A percentile compares a stretch with the other conserved stretches of the same genome.
Conservation (phyloP, 2,113 vertebrate species). For the Eleginops maclovinus region DNA sequence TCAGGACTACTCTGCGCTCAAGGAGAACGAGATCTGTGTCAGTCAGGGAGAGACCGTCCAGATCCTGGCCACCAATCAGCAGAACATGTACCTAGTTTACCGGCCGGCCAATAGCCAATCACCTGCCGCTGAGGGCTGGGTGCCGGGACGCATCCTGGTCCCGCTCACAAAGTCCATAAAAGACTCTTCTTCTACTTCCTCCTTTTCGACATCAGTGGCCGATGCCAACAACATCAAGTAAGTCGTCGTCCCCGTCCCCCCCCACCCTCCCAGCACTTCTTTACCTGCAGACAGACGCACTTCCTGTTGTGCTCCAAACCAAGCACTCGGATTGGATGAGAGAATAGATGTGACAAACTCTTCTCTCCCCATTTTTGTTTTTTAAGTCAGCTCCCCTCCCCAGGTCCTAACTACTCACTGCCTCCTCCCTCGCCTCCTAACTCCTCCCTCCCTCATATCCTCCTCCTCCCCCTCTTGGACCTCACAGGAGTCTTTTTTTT, state of each 20-base stretch:
- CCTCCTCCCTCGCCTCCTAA: conserved; percentile 29
- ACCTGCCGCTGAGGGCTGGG: conserved; percentile 97
- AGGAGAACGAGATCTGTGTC: conserved; percentile 97
- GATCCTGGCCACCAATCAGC: conserved; percentile 96
- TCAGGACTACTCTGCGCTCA: conserved; percentile 97
- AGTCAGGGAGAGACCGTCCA: conserved; percentile 95
- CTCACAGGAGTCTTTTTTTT: conserved; percentile 29
- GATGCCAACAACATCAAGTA: conserved; percentile 98
- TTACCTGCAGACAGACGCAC: conserved; percentile 52
- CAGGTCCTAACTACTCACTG: neutral
- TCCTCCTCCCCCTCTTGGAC: conserved; percentile 4
- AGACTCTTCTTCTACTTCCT: conserved; percentile 85
- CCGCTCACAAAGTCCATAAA: conserved; percentile 88
- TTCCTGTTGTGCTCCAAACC: conserved; percentile 45
- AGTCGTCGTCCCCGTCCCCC: too few relatives aligned
- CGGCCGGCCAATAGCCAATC: conserved; percentile 92
- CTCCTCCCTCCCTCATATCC: neutral
- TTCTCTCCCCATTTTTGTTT: conserved; percentile 21
- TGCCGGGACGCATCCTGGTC: conserved; percentile 92
- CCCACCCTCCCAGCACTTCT: conserved; percentile 79
- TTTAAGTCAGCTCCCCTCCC: conserved; percentile 23
- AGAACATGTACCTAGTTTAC: conserved; percentile 98
- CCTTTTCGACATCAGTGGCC: conserved; percentile 73
- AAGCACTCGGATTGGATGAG: conserved; percentile 78
- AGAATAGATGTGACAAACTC: conserved; percentile 52